These are phyloP conservation scores for Phortica magna DNA, from an alignment of 2,888 invertebrate genomes.

Conservation along the genomic window DNA sequence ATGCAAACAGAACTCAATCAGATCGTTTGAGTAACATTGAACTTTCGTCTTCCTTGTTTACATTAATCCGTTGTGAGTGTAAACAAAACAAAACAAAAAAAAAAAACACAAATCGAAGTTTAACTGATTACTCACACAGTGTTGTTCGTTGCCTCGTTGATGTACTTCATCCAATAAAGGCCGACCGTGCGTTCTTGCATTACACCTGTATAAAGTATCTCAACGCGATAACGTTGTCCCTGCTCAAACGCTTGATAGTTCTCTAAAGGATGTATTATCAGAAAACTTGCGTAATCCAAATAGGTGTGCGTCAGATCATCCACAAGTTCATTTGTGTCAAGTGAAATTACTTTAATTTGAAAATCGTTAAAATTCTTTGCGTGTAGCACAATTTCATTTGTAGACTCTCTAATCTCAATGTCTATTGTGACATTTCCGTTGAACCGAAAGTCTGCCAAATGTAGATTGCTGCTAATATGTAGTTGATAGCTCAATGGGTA, in stretches of 20 bases:
- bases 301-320: slow-evolving; percentile 63
- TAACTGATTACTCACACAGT: slow-evolving; percentile 74
- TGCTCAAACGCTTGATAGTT: slow-evolving; percentile 69
- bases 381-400: slow-evolving; percentile 74
- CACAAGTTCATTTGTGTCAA: slow-evolving; percentile 54
- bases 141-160: slow-evolving; percentile 62
- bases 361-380: slow-evolving; percentile 66
- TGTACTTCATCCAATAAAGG: slow-evolving; percentile 82
- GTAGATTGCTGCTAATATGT: slow-evolving; percentile 68
- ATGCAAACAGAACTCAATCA: background rate
- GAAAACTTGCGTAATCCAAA: slow-evolving; percentile 58
- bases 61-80: background rate
- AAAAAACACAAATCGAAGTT: slow-evolving; percentile 13
- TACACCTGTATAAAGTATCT: slow-evolving; percentile 80
- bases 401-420: slow-evolving; percentile 62
- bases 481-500: slow-evolving; percentile 80
- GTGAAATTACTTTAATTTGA: slow-evolving; percentile 61
- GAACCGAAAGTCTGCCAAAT: slow-evolving; percentile 62
- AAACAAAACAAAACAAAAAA: slow-evolving; percentile 1
- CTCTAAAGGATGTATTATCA: slow-evolving; percentile 66
- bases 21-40: slow-evolving; percentile 1
- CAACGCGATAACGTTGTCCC: slow-evolving; percentile 67
- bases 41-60: slow-evolving; percentile 17
- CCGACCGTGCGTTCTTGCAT: slow-evolving; percentile 82
- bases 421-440: slow-evolving; percentile 73